Base-by-base conservation (phyloP, 2,797 vertebrate genomes). In the Acridotheres tristis region DNA sequence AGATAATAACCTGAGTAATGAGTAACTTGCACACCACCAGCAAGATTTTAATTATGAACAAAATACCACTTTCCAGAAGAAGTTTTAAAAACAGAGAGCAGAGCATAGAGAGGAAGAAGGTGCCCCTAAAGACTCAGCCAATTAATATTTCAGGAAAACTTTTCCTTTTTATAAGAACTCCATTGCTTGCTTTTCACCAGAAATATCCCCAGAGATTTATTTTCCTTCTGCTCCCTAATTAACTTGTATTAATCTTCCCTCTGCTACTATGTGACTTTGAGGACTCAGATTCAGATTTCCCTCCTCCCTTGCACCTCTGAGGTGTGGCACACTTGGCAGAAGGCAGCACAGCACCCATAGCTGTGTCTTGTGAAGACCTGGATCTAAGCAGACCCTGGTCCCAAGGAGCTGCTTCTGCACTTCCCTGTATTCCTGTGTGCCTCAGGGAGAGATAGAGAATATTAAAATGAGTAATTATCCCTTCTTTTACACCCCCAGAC, bases 61-160 rank as follows among this genome's bases (percentile, higher is more conserved):
- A 78, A 89, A 88, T 50, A 72, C 11, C 74, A 72, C 91, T 65
- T 93, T 74, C 88, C 88, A 86, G 80, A 83, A 92, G 86, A 78
- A 66, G n/a, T 13, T 69, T 51, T 43, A 8, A 85, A 80, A 87
- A 47, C 79, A 89, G 51, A 68, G 9, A 19, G 9, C 3, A 3
- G 40, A 85, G 42, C 30, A 7, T 0, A 32, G 16, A 74, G 36
- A 16, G 36, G 50, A 85, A 85, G 43, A 45, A 55, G 36, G 36
- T n/a, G 47, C 50, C 85, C 55, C 87, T 59, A 6, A 57, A 92
- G 90, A 45, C n/a, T 1, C 38, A 61, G 51, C 7, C 69, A 94
- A 74, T 85, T 65, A 81, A 88, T 13, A 25, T 26, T 47, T 29
- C 14, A 7, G 48, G 38, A 77, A 42, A 75, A 84, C 51, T 42